phyloP scores from a whole-genome alignment of 2,113 vertebrate genomes.

The Oceanites oceanicus region DNA sequence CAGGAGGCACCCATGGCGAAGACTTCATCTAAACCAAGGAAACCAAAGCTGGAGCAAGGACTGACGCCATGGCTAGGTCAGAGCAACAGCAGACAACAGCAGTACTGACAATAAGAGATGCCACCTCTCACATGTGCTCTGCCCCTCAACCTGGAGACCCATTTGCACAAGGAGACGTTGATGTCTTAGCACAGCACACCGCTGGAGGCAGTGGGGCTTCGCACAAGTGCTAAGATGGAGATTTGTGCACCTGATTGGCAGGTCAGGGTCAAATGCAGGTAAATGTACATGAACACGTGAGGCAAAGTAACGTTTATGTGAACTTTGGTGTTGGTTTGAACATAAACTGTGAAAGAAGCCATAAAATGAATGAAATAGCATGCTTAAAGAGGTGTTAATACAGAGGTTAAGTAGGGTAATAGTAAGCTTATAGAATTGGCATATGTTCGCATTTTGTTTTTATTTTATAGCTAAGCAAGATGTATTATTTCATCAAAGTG shows the following conservation, averaged over 20 bases:
- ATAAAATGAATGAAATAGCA: background rate
- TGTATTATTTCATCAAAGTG: background rate
- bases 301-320: background rate
- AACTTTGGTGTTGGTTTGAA: background rate
- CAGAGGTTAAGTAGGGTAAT: background rate
- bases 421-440: background rate
- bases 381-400: background rate
- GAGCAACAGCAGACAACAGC: background rate
- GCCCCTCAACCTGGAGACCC: background rate
- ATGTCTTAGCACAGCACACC: background rate
- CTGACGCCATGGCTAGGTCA: too few relatives aligned
- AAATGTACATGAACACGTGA: background rate
- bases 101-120: background rate
- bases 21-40: background rate
- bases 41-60: background rate
- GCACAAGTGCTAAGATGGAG: fast-evolving
- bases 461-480: background rate
- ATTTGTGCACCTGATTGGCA: background rate
- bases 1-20: background rate
- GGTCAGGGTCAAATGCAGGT: background rate
- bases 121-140: background rate
- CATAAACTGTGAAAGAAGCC: background rate
- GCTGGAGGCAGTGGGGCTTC: background rate
- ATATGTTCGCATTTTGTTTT: background rate
- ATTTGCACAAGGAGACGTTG: background rate